A percentile compares a stretch with the other conserved stretches of the same genome.
These are phyloP conservation scores for Dryadula phaetusa DNA, from an alignment of 2,888 invertebrate species.

Conservation along the genomic window DNA sequence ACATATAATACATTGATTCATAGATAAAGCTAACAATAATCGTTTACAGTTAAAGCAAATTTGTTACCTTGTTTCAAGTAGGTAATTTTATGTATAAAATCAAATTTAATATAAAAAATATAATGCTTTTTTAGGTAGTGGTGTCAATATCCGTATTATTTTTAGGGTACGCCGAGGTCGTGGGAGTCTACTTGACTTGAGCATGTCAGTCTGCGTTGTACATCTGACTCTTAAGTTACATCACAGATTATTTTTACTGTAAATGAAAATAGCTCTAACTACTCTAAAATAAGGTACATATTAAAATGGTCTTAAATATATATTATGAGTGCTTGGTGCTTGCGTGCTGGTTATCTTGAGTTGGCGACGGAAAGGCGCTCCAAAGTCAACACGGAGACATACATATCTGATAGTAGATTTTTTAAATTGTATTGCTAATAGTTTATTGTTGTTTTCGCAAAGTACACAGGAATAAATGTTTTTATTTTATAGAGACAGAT, in stretches of 20 bases:
- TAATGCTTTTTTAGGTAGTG: constrained; percentile 8
- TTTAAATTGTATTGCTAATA: constrained; percentile 32
- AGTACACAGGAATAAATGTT: background rate
- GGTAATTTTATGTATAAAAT: background rate
- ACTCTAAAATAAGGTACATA: background rate
- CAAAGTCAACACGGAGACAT: constrained; percentile 53
- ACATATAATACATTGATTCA: too few species aligned
- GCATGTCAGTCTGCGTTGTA: constrained; percentile 50
- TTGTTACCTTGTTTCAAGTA: too few species aligned
- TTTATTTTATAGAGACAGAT: background rate
- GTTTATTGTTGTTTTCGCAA: constrained; percentile 28
- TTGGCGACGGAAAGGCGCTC: constrained; percentile 53
- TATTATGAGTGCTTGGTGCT: constrained; percentile 24
- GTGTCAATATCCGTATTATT: constrained; percentile 47
- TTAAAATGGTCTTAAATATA: constrained; percentile 11
- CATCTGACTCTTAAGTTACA: constrained; percentile 35
- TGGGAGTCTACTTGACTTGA: constrained; percentile 55
- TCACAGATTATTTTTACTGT: constrained; percentile 2
- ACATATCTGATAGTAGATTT: constrained; percentile 36
- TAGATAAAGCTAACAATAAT: too few species aligned
- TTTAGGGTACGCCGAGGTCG: constrained; percentile 49
- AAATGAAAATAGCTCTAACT: constrained; percentile 10
- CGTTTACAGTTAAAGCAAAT: too few species aligned
- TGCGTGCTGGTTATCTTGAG: constrained; percentile 48
- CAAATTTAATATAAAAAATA: background rate